A percentile compares a stretch with the other conserved stretches of the same genome.
Conservation (phyloP, 1,140 invertebrate species). For the Heliconius congener region DNA sequence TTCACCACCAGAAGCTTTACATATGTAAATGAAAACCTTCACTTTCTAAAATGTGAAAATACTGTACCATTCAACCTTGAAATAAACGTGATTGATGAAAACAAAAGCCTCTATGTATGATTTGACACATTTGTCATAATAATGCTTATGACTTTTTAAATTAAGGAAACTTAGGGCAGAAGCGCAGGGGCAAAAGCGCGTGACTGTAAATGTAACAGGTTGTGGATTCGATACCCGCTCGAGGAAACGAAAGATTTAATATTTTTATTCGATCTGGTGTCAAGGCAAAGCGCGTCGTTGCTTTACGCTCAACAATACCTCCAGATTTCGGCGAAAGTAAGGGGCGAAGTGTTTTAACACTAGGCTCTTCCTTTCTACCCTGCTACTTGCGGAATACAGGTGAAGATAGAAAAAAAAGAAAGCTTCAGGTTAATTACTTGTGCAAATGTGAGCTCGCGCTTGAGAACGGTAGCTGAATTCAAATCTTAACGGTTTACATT, state of each 20-base stretch:
- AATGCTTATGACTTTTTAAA: neutral
- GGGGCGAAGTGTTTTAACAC: too few species aligned
- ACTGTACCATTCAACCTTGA: conserved; percentile 46
- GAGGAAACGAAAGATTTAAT: too few species aligned
- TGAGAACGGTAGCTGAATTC: conserved; percentile 23
- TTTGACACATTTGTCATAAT: neutral
- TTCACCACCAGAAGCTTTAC: conserved; percentile 34
- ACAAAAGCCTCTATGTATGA: conserved; percentile 24
- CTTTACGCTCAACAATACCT: too few species aligned
- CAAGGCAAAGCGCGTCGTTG: too few species aligned
- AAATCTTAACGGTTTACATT: conserved; percentile 47
- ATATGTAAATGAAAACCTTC: conserved; percentile 73
- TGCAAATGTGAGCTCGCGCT: neutral
- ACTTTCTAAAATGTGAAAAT: conserved; percentile 77
- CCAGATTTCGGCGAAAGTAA: too few species aligned
- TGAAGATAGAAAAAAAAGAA: neutral
- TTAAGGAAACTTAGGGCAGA: too few species aligned
- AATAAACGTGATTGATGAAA: conserved; percentile 36
- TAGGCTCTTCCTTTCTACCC: too few species aligned
- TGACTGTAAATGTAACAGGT: too few species aligned
- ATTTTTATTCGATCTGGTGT: too few species aligned
- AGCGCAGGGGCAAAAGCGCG: too few species aligned
- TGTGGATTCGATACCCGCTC: too few species aligned
- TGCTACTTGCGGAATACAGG: too few species aligned
- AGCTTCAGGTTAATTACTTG: neutral